Conservation (phyloP, 2,113 vertebrate genomes). For the Anarhynchus alexandrinus region DNA sequence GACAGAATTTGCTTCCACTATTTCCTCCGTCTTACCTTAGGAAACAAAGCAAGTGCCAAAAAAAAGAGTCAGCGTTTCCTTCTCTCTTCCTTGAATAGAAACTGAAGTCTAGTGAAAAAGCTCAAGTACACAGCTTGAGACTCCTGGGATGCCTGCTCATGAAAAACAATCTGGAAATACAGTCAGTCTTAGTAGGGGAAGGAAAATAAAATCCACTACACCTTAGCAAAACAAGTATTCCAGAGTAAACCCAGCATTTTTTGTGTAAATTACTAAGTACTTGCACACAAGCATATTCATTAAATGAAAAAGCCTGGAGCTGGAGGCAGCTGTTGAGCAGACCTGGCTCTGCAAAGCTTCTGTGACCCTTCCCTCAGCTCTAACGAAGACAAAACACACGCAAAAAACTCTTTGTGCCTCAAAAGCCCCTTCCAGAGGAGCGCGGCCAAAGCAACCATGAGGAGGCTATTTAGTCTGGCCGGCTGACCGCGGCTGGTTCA, state of each 20-base stretch:
- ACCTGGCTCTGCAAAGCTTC: not conserved
- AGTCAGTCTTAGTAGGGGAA: accelerated
- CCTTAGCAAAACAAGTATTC: accelerated
- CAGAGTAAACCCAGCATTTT: accelerated
- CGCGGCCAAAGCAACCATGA: accelerated
- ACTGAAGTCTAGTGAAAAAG: not conserved
- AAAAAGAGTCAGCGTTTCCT: not conserved
- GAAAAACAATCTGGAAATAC: not conserved
- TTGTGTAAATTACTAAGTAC: accelerated
- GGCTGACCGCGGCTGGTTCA: accelerated
- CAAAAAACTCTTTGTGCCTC: not conserved
- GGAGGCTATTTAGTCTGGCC: not conserved
- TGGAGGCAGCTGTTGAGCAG: not conserved
- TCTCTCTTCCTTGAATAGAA: slow-evolving; percentile 10
- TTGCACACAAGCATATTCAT: not conserved
- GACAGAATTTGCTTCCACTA: slow-evolving; percentile 65
- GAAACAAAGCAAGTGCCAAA: not conserved
- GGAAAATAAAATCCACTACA: not conserved
- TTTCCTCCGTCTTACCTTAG: slow-evolving; percentile 76
- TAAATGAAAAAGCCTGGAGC: not conserved
- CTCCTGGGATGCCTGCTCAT: not conserved
- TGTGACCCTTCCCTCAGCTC: not conserved
- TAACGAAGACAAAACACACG: not conserved
- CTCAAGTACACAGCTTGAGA: not conserved
- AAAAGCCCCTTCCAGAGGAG: not conserved